A percentile compares a stretch with the other conserved stretches of the same genome.
These are phyloP conservation scores for Cataglyphis livida DNA, from an alignment of 2,888 invertebrate species.

Conservation along the genomic window DNA sequence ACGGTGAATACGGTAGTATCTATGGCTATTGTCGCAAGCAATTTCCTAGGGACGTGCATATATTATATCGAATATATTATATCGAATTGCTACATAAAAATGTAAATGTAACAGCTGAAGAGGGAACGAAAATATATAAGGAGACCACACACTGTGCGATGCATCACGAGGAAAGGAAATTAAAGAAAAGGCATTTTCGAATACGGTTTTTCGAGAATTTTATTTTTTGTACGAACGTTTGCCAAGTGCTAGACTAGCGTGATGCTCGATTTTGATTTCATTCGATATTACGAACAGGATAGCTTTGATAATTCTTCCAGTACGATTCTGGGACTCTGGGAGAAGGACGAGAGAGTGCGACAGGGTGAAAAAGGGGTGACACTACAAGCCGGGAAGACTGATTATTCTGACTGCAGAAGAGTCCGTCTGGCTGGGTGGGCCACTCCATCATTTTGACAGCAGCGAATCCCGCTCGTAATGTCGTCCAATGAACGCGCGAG, in stretches of 20 bases:
- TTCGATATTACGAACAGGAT: conserved; percentile 9
- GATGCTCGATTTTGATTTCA: conserved; percentile 27
- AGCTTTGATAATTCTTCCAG: background rate
- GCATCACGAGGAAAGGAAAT: background rate
- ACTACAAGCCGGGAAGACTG: conserved; percentile 67
- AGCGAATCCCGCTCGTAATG: conserved; percentile 76
- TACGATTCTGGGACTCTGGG: conserved; percentile 12
- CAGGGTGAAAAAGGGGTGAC: conserved; percentile 46
- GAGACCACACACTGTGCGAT: background rate
- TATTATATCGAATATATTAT: conserved; percentile 10
- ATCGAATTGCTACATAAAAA: background rate
- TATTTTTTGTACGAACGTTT: background rate
- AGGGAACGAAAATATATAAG: background rate
- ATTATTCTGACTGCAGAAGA: conserved; percentile 73
- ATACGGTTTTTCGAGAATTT: background rate
- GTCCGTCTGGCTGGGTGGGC: conserved; percentile 68
- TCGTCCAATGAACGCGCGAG: conserved; percentile 76
- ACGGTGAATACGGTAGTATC: conserved; percentile 13
- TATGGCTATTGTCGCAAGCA: background rate
- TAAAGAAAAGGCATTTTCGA: background rate
- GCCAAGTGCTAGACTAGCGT: background rate
- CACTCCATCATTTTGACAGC: conserved; percentile 75
- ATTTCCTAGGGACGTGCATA: conserved; percentile 11
- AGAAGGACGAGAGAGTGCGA: background rate
- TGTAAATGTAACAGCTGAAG: background rate